Evolutionary conservation across 2,113 vertebrate genomes (phyloP), one percentile per base, ranked within the genome.

Genomic region (Spermophilus dauricus): DNA sequence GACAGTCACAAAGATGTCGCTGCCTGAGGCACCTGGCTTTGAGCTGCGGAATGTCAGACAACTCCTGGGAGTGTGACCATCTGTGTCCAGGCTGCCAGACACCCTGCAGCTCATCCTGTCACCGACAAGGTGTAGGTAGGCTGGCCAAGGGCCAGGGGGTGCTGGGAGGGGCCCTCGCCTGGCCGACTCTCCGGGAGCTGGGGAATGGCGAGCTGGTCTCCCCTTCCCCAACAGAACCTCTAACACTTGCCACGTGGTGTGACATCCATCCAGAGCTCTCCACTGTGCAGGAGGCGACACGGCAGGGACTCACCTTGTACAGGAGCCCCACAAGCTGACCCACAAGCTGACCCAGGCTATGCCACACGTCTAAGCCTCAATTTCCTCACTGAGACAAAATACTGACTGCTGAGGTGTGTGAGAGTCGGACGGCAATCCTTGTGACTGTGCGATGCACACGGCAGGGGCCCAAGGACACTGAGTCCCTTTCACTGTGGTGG

Each of bases 401-500:
- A n/a, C 1, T 67, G 69, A 24, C 70, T 94, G 83, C 58, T 28
- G 70, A 75, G 67, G 30, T 3, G 6, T 12, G 5, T 34, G 56
- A 58, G 24, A 91, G 9, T 53, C 45, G 56, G 14, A 48, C 18
- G 32, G 18, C 5, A 45, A 22, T 10, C 51, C 10, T 8, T 5
- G n/a, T 45, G 61, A 48, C 30, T 5, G 1, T 22, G 16, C 1
- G 13, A 10, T 7, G 5, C 32, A 51, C 61, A 26, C 7, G 37
- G 51, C 30, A 34, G 53, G 92, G 87, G 34, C 28, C 8, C 37
- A 20, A 0, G 14, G 63, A 45, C n/a, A 48, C 5, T 12, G 34
- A 4, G 20, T 39, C 9, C 1, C 0, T 0, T 8, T 26, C 2
- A 18, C 34, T 14, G 18, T 2, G 1, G 3, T 63, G 32, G 24